Base-by-base conservation (phyloP, 2,797 vertebrate genomes). In the Microctenopoma steveboyesi region DNA sequence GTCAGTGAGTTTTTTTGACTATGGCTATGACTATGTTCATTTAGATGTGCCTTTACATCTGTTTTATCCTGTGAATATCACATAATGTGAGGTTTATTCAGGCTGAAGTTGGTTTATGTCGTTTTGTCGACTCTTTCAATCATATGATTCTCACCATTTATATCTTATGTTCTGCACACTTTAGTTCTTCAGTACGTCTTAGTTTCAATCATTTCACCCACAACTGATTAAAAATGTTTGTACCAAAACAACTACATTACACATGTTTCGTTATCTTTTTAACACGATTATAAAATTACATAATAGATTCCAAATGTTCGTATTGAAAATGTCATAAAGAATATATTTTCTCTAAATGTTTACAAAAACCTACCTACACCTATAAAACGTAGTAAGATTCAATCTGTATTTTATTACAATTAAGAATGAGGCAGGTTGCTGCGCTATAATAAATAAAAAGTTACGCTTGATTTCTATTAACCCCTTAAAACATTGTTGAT, bases 131-230 rank as follows among this genome's bases (percentile, higher is more conserved):
- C 50, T 27, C 60, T 53, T 72, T 61, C 64, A 58, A 64, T 70
- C 40, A 81, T 56, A 7, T 11, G 28, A 66, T 66, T 76, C 14
- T 72, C 27, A 50, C 58, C 37, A 48, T 56, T 54, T 57, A 40
- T 64, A 49, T 56, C 56, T 52, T 13, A n/a, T 58, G 37, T 64
- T 12, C 22, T 51, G 3, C 1, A 50, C 37, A 57, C 9, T 63
- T 1, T 35, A 49, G n/a, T 42, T 37, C 3, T 9, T 35, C 48
- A 60, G 33, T 35, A 35, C 33, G 70, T 54, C 22, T 22, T 62
- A 30, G 9, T 65, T 71, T 58, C 18, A 49, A 7, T 70, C 18
- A 35, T 58, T 30, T 3, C 25, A 43, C 16, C 40, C 35, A 57
- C 27, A 46, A 5, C 37, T 33, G 50, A 58, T 71, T 51, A 16